Percentiles rank a stretch among this genome's conserved stretches.
phyloP scores from a whole-genome alignment of 30 jellyfish, hydroid and myxozoan genomes.

The Rhopilema esculentum region DNA sequence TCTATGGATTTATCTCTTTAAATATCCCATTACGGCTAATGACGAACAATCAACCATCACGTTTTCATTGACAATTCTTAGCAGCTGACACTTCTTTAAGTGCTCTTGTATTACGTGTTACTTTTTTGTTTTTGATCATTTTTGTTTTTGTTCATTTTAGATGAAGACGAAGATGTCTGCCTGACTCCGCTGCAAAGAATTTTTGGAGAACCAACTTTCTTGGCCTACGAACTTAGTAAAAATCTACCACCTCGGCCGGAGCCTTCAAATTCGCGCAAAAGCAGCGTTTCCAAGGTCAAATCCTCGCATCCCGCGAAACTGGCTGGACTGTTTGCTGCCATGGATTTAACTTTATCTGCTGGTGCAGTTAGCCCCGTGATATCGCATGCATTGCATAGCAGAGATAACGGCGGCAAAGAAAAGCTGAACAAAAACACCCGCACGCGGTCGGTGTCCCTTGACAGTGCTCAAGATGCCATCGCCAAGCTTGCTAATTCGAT shows the following conservation, averaged over 20 bases:
- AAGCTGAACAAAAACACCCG: not conserved
- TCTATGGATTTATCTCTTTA: too few relatives aligned
- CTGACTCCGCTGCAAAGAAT: conserved; percentile 30
- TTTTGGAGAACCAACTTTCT: conserved; percentile 51
- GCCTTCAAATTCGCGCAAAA: conserved; percentile 11
- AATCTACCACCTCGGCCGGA: conserved; percentile 52
- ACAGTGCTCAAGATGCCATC: conserved; percentile 33
- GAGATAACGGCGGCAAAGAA: not conserved
- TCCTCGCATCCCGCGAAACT: conserved; percentile 60
- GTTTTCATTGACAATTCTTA: too few relatives aligned
- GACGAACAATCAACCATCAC: too few relatives aligned
- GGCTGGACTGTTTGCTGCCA: conserved; percentile 82
- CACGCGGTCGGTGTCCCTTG: conserved; percentile 36
- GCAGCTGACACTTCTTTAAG: too few relatives aligned
- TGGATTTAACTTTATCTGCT: conserved; percentile 80
- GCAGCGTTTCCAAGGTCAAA: not conserved
- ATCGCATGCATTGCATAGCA: conserved; percentile 55
- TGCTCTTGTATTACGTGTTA: too few relatives aligned
- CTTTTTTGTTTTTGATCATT: too few relatives aligned
- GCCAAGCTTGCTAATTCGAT: conserved; percentile 35
- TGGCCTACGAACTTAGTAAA: conserved; percentile 64
- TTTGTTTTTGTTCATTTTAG: not conserved
- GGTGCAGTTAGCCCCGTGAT: conserved; percentile 87
- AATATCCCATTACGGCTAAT: too few relatives aligned
- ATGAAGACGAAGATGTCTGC: conserved; percentile 14